phyloP scores from a whole-genome alignment of 2,888 invertebrate genomes.

The Coronaproctus castanopsis region DNA sequence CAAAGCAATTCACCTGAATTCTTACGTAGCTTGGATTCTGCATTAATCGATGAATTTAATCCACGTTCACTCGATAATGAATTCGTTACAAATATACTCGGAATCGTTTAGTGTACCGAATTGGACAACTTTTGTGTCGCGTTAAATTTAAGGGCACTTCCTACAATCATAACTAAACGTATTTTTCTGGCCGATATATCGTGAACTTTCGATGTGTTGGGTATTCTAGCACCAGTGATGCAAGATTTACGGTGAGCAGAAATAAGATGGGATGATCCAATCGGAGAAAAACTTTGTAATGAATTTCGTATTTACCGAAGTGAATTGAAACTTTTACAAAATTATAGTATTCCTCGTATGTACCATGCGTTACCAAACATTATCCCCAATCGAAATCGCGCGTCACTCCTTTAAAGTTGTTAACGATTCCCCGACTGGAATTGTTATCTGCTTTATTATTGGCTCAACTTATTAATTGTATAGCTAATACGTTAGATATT shows the following conservation, averaged over 20 bases:
- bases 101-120: too few relatives aligned
- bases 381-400: constrained; percentile 10
- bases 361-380: not conserved
- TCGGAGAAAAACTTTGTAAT: not conserved
- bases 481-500: too few relatives aligned
- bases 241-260: constrained; percentile 9
- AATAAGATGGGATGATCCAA: constrained; percentile 7
- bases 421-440: constrained; percentile 14
- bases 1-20: constrained; percentile 13
- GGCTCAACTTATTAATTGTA: too few relatives aligned
- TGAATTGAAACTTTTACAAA: not conserved
- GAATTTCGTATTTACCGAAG: not conserved
- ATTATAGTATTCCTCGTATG: not conserved
- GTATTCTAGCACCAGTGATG: constrained; percentile 4
- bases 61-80: too few relatives aligned
- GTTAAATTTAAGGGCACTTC: too few relatives aligned
- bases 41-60: not conserved
- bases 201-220: constrained; percentile 9
- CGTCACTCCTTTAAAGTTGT: constrained; percentile 4
- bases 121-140: too few relatives aligned
- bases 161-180: constrained; percentile 13
- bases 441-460: too few relatives aligned
- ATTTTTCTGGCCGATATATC: constrained; percentile 1
- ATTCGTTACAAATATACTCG: too few relatives aligned
- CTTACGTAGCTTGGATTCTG: not conserved